Evolutionary conservation across 1,140 invertebrate genomes (phyloP).

Genomic region (Heliconius hermathena): DNA sequence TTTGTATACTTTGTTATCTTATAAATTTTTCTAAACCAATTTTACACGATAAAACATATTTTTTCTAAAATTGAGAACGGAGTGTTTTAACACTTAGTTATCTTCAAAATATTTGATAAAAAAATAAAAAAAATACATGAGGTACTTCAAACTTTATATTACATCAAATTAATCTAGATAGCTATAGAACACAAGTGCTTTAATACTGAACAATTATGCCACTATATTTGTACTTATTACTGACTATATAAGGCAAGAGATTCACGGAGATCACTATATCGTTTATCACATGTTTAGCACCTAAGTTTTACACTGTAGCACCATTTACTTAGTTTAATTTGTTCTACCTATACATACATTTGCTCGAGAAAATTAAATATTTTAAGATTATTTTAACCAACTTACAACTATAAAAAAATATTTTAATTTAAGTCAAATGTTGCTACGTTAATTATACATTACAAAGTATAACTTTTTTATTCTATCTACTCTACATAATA

Average conservation of each 20-base stretch:
- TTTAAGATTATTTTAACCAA: too few species aligned
- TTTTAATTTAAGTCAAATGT: neutral
- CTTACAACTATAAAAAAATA: neutral
- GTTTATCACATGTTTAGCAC: slow-evolving; percentile 51
- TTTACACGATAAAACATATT: too few species aligned
- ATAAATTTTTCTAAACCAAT: neutral
- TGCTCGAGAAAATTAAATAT: neutral
- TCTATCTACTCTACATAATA: too few species aligned
- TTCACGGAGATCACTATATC: slow-evolving; percentile 47
- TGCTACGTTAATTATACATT: too few species aligned
- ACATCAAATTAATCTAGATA: slow-evolving; percentile 43
- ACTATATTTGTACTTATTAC: slow-evolving; percentile 50
- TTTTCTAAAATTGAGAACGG: too few species aligned
- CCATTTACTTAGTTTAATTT: slow-evolving; percentile 13
- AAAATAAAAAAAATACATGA: neutral
- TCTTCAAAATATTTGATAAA: neutral
- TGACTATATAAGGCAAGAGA: slow-evolving; percentile 46
- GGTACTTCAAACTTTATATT: slow-evolving; percentile 16
- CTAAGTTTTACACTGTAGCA: slow-evolving; percentile 30
- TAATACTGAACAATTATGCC: slow-evolving; percentile 64
- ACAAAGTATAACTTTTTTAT: too few species aligned
- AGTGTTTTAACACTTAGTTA: neutral
- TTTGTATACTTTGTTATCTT: neutral
- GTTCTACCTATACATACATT: neutral
- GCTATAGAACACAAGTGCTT: slow-evolving; percentile 53